A percentile compares a stretch with the other conserved stretches of the same genome.
These are phyloP conservation scores for Microctenopoma steveboyesi DNA, from an alignment of 2,797 vertebrate species.

Conservation along the genomic window DNA sequence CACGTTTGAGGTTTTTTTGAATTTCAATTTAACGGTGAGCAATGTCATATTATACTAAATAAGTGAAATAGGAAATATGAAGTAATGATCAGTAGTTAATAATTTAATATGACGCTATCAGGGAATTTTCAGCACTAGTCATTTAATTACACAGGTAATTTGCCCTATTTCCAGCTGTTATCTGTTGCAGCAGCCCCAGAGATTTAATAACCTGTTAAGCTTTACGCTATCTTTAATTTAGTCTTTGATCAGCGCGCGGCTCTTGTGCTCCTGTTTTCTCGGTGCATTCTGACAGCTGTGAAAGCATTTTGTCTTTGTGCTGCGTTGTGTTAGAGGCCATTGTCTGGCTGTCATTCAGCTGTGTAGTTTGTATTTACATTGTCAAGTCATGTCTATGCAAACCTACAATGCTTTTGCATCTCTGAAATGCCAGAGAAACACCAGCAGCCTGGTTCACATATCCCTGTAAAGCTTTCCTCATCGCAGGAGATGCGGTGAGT, in stretches of 20 bases:
- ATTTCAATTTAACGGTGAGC: background rate
- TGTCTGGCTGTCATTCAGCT: conserved; percentile 40
- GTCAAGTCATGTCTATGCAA: conserved; percentile 40
- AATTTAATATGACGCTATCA: conserved; percentile 30
- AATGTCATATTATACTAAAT: background rate
- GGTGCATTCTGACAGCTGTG: conserved; percentile 24
- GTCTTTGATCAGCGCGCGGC: conserved; percentile 50
- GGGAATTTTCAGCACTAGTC: conserved; percentile 2
- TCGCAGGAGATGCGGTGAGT: background rate
- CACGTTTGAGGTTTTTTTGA: background rate
- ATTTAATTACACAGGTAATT: conserved; percentile 55
- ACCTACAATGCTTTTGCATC: conserved; percentile 7
- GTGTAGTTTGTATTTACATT: conserved; percentile 40
- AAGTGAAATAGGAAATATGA: conserved; percentile 26
- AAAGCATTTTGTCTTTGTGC: conserved; percentile 25
- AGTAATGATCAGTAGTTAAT: conserved; percentile 29
- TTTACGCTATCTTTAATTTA: conserved; percentile 44
- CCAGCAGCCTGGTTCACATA: conserved; percentile 3
- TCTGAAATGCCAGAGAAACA: conserved; percentile 8
- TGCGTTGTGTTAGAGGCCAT: conserved; percentile 32
- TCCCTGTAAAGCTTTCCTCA: conserved; percentile 11
- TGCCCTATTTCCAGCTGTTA: conserved; percentile 40
- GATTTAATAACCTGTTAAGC: conserved; percentile 67
- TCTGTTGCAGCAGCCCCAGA: conserved; percentile 31
- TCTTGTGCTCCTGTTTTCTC: conserved; percentile 28